Conservation (phyloP, 2,113 vertebrate species). For the Dicerorhinus sumatrensis region DNA sequence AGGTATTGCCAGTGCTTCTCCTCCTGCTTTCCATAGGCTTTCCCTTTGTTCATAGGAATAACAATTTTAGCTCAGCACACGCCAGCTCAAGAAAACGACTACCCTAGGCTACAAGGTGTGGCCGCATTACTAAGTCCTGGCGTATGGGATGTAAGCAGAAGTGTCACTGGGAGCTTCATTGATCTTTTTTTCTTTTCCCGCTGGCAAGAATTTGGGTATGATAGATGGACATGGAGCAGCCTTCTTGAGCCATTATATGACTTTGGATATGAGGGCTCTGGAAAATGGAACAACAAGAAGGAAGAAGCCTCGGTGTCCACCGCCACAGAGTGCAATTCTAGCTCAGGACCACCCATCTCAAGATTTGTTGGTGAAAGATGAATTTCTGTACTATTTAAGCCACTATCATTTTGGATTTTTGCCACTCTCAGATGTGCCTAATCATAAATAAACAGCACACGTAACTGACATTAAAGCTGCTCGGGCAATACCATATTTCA, state of each 20-base stretch:
- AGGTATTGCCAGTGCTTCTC: not conserved
- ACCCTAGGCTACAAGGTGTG: not conserved
- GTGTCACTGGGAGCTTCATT: not conserved
- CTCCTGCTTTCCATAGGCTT: not conserved
- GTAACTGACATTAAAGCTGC: not conserved
- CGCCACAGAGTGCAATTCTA: not conserved
- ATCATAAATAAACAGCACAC: not conserved
- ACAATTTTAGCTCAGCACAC: not conserved
- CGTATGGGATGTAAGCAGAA: not conserved
- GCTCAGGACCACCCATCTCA: not conserved
- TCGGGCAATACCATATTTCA: not conserved
- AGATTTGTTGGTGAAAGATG: not conserved
- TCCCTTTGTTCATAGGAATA: not conserved
- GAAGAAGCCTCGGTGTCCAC: accelerated
- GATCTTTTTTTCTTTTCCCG: not conserved
- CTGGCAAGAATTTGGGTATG: not conserved
- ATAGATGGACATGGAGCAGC: not conserved
- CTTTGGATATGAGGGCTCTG: not conserved
- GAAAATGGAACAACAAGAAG: not conserved
- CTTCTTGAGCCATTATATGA: not conserved
- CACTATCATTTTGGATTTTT: not conserved
- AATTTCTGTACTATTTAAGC: not conserved
- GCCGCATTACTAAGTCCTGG: not conserved
- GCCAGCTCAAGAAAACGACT: not conserved
- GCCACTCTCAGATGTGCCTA: not conserved